Base-by-base conservation (phyloP, 1,140 invertebrate genomes). In the Palaemon carinicauda region DNA sequence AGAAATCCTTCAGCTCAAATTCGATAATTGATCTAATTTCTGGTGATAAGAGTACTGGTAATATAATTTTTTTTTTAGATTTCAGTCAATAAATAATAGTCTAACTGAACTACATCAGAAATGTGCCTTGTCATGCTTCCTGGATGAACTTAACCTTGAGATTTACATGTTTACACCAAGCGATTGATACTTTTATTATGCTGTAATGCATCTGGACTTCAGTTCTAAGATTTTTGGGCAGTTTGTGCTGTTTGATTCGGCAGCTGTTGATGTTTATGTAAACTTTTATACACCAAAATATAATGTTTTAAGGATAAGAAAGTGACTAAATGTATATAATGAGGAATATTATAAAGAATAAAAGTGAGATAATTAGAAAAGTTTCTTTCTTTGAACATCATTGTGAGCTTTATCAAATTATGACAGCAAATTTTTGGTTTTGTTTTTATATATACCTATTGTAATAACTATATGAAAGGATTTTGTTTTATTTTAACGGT, bases 261-360 rank as follows among this genome's bases (percentile, higher is more conserved):
- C 82, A 83, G 82, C 82, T 83, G 82, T 83, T 83, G 71, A 83
- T 83, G 73, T 83, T 83, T 77, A 80, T 80, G 51, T 80, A 77
- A 83, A 75, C 82, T 83, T 83, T 83, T 83, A 83, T 83, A 83
- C 56, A 81, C 60, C 82, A 83, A 60, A 83, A 83, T 83, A 53
- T 83, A 12, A 41, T 41, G 41, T 41, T 41, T 9, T 41, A 41
- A 41, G 41, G 41, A 41, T 41, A 41, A 41, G 41, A 12, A 41
- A 41, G 7, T 41, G 41, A 41, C 41, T 41, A 41, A 41, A 41
- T 41, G 41, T 41, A 41, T 41, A 41, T 41, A 41, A 41, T 41
- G 41, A 41, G 41, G 41, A 41, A 41, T 41, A 41, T 41, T 41
- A 41, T 41, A 41, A 41, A 41, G 41, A 41, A 41, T 41, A 41